phyloP scores from a whole-genome alignment of 2,113 vertebrate species.

The Prinia subflava region DNA sequence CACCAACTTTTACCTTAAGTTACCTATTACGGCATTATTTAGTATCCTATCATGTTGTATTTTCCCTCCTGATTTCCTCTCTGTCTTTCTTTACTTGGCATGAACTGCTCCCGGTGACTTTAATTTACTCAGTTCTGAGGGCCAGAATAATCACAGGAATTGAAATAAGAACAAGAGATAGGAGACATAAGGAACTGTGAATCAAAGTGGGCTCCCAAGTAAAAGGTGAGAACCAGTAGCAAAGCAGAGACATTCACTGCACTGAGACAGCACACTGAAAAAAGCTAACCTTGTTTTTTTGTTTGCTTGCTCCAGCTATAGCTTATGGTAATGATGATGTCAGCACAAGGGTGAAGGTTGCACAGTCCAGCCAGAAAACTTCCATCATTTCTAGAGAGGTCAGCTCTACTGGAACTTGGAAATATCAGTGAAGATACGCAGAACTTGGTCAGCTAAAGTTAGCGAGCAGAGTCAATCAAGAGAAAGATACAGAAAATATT shows the following conservation, averaged over 20 bases:
- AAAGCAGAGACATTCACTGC: neutral
- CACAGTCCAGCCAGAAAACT: neutral
- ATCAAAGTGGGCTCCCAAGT: neutral
- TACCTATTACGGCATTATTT: neutral
- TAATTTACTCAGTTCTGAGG: neutral
- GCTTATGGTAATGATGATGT: neutral
- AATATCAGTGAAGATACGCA: neutral
- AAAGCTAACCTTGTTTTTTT: neutral
- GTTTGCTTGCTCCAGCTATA: neutral
- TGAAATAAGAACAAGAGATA: neutral
- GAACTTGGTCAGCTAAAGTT: too few relatives aligned
- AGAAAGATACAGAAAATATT: neutral
- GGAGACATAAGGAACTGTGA: neutral
- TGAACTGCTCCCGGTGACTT: neutral
- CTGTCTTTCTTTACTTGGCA: neutral
- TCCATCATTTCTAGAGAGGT: neutral
- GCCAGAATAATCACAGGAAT: neutral
- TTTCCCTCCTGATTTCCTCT: neutral
- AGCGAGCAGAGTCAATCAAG: neutral
- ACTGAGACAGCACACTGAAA: neutral
- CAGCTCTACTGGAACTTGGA: neutral
- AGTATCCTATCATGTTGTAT: neutral
- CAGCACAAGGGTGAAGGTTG: neutral
- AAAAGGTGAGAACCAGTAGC: neutral
- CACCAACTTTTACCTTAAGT: accelerated